phyloP scores from a whole-genome alignment of 1,140 invertebrate species.

The Trachymyrmex septentrionalis region DNA sequence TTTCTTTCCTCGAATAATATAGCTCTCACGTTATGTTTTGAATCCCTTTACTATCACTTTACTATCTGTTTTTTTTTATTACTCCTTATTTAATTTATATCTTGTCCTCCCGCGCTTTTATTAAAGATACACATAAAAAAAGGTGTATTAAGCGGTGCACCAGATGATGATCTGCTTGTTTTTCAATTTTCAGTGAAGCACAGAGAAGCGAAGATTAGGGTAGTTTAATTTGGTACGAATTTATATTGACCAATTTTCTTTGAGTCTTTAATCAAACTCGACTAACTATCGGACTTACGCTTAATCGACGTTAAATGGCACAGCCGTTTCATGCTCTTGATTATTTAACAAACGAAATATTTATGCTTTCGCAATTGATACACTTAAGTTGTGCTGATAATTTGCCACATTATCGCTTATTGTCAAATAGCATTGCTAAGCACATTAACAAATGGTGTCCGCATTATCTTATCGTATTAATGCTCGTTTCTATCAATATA shows the following conservation, averaged over 20 bases:
- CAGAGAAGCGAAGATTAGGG: slow-evolving; percentile 62
- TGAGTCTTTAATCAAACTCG: slow-evolving; percentile 35
- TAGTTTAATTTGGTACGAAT: slow-evolving; percentile 64
- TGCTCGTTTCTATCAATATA: no score
- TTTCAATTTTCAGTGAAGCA: slow-evolving; percentile 72
- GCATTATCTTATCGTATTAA: neutral
- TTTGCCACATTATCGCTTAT: neutral
- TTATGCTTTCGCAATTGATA: slow-evolving; percentile 12
- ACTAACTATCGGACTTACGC: slow-evolving; percentile 40
- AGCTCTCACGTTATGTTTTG: neutral
- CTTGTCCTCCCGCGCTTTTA: neutral
- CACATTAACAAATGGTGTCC: neutral
- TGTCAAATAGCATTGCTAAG: neutral
- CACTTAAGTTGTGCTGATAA: slow-evolving; percentile 35
- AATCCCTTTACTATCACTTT: neutral
- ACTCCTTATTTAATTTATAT: neutral
- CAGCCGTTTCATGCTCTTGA: neutral
- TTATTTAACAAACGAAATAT: slow-evolving; percentile 26
- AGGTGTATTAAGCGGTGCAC: slow-evolving; percentile 4
- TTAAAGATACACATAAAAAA: slow-evolving; percentile 52
- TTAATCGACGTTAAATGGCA: neutral
- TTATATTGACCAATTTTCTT: slow-evolving; percentile 1
- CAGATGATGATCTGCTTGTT: slow-evolving; percentile 44
- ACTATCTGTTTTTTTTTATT: slow-evolving; percentile 21
- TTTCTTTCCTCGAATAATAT: neutral